Percentiles rank a stretch among this genome's conserved stretches.
Conservation (phyloP, 2,888 invertebrate genomes). For the Sialis fuliginosa region DNA sequence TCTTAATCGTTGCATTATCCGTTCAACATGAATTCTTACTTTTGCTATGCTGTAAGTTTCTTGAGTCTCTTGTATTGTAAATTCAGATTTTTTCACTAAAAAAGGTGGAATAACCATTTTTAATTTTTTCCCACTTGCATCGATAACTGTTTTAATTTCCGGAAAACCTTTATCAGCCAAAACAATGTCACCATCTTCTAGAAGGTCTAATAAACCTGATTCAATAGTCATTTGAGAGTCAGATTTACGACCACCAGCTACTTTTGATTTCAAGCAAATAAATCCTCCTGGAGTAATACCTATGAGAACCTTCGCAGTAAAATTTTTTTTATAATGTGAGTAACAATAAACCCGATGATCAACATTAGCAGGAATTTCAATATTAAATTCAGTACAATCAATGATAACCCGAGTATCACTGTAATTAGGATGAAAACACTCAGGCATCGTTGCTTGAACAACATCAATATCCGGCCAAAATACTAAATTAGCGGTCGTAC, state of each 20-base stretch:
- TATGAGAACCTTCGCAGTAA: conserved; percentile 10
- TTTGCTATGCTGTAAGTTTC: conserved; percentile 6
- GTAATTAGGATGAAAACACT: conserved; percentile 4
- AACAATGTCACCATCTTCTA: conserved; percentile 7
- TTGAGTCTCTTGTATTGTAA: conserved; percentile 4
- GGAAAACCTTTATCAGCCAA: conserved; percentile 8
- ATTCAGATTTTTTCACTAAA: conserved; percentile 4
- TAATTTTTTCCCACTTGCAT: conserved; percentile 6
- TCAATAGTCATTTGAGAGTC: conserved; percentile 9
- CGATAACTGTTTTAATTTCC: conserved; percentile 5
- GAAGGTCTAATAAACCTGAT: conserved; percentile 5
- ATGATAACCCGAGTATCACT: conserved; percentile 6
- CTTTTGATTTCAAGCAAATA: conserved; percentile 8
- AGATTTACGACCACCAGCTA: conserved; percentile 8
- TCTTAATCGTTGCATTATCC: conserved; percentile 6
- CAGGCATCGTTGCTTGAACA: conserved; percentile 6
- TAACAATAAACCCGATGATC: conserved; percentile 5
- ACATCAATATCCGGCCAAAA: conserved; percentile 1
- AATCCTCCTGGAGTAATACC: conserved; percentile 11
- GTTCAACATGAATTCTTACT: conserved; percentile 6
- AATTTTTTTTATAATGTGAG: conserved; percentile 8
- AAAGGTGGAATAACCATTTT: conserved; percentile 7
- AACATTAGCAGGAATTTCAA: conserved; percentile 3
- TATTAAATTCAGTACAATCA: conserved; percentile 7
- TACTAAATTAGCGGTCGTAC: conserved; percentile 8